Evolutionary conservation across 2,797 vertebrate genomes (phyloP), one percentile per base, ranked within the genome.

Genomic region (Tenualosa thibaudeaui): DNA sequence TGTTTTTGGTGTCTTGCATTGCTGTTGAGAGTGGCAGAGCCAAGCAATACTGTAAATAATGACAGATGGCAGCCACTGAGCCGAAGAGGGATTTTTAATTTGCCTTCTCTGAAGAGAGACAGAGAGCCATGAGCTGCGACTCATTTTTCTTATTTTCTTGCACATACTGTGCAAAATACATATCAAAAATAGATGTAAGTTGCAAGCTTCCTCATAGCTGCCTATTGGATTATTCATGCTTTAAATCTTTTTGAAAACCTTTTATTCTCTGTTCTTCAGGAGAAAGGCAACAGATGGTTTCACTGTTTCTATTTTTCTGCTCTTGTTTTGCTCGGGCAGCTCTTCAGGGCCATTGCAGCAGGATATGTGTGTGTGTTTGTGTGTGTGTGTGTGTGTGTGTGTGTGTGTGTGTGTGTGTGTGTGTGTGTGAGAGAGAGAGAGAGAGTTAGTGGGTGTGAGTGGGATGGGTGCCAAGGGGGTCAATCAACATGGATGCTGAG

Each of bases 281-380:
- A 40, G 37, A 75, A 40, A 75, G 68, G 68, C 68, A 75, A 75
- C 68, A 75, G 68, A 75, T 75, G 68, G 68, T 75, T 75, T 75
- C 37, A 19, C 31, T 75, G 37, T 40, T 43, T 75, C 15, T 75
- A 37, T 43, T 75, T 40, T 75, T 37, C 10, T 56, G 68, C 13
- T 40, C 37, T 17, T 15, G 68, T 19, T 43, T 43, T 43, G 37
- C 15, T 43, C 68, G 37, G 15, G 68, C 37, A 43, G 15, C 15
- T 43, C 68, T 37, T 75, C 17, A 4, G 68, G 68, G 68, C 31
- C 13, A 37, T 40, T 40, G 5, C 68, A 75, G 68, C 15, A 37
- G 68, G 68, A 75, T 43, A 7, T 15, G 19, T 6, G 68, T 15
- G 68, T 40, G 68, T 37, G 17, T 56, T 17, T 56, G 54, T 56